Base-by-base conservation (phyloP, 2,888 invertebrate genomes). In the Micoletzkya japonica region DNA sequence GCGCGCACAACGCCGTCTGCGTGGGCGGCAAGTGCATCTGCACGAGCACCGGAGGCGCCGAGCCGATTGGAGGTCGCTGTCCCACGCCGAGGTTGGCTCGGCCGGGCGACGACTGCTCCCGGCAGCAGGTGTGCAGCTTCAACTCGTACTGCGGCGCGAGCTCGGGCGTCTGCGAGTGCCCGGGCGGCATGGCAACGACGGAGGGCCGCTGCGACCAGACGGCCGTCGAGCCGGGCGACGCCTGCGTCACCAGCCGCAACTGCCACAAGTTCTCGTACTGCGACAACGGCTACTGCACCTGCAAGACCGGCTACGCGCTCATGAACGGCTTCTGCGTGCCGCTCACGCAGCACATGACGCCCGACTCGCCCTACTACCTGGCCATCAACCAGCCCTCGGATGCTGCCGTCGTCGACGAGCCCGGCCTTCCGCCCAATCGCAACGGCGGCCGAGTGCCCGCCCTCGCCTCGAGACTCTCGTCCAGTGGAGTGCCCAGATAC, bases 81-180 rank as follows among this genome's bases (percentile, higher is more conserved):
- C 70, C 74, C 4, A 50, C 75, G 14, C 72, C 76, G 4, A 72
- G 72, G 34, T 70, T 77, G 37, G 76, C 79, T 20, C 77, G 76
- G 49, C 84, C 82, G 10, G 84, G 84, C 32, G 82, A 81, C 56
- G 76, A 76, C 20, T 82, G 81, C 63, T 66, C 74, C 2, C 64
- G 71, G 2, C 30, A 59, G 6, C 77, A 75, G 37, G 73, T 70
- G 20, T 82, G 82, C 72, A 75, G 73, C 52, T 74, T 73, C 70
- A 77, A 78, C 70, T 74, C 77, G 39, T 77, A 78, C 50, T 84
- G 84, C 68, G 77, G 79, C 30, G 70, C 77, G 70, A 80, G 80
- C 71, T 76, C 76, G 59, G 81, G 82, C 6, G 82, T 85, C 14
- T 84, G 84, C 68, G 84, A 84, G 68, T 84, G 84, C 60, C 82